phyloP scores from a whole-genome alignment of 1,140 invertebrate genomes.

The Ceratina australensis region DNA sequence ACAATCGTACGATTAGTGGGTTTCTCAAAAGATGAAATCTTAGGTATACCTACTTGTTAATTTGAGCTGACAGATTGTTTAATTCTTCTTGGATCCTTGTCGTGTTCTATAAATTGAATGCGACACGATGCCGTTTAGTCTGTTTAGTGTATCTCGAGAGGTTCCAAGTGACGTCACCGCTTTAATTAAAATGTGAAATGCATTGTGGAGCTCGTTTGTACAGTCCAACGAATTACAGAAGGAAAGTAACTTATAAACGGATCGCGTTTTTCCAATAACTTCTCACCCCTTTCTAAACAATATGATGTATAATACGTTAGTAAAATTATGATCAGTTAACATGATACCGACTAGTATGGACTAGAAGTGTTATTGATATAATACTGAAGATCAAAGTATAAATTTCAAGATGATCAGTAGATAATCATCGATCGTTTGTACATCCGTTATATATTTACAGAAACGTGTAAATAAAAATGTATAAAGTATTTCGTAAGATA shows the following conservation, averaged over 20 bases:
- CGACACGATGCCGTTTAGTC: not conserved
- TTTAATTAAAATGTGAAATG: constrained; percentile 34
- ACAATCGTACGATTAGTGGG: constrained; percentile 6
- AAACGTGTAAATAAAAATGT: too few relatives aligned
- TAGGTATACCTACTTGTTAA: not conserved
- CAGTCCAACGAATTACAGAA: constrained; percentile 18
- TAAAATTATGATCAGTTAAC: too few relatives aligned
- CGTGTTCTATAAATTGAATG: not conserved
- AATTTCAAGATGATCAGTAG: too few relatives aligned
- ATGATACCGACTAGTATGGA: too few relatives aligned
- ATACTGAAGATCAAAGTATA: too few relatives aligned
- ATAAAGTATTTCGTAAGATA: too few relatives aligned
- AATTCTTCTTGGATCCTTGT: not conserved
- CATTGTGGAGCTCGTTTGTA: constrained; percentile 22
- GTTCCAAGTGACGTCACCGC: constrained; percentile 39
- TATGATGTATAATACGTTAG: too few relatives aligned
- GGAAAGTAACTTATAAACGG: constrained; percentile 10
- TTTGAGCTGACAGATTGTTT: not conserved
- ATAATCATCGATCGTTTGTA: too few relatives aligned
- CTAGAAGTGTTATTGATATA: too few relatives aligned
- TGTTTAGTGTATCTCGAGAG: constrained; percentile 16
- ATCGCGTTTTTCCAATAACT: not conserved
- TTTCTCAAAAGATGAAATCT: constrained; percentile 14
- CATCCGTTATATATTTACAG: too few relatives aligned
- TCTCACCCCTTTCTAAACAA: not conserved